A percentile compares a stretch with the other conserved stretches of the same genome.
Evolutionary conservation across 2,888 invertebrate genomes (phyloP).

Genomic region (Synanthedon myopaeformis): DNA sequence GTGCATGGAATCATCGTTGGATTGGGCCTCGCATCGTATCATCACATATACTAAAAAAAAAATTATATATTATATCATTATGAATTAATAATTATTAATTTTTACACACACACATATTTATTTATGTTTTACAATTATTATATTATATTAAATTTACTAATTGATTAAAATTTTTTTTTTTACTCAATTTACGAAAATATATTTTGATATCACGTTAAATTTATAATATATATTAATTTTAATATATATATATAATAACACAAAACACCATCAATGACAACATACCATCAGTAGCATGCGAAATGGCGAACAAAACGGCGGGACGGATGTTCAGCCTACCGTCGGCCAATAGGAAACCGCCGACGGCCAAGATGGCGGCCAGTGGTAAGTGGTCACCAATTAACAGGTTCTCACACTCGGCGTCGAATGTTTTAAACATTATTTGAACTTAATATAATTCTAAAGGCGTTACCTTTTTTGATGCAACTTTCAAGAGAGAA

Average conservation of each 20-base stretch:
- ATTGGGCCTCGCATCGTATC: neutral
- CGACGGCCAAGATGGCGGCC: conserved; percentile 41
- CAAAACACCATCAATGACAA: neutral
- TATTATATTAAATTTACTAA: neutral
- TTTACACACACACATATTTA: neutral
- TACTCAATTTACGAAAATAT: neutral
- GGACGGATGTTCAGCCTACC: conserved; percentile 47
- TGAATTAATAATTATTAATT: neutral
- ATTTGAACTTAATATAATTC: too few species aligned
- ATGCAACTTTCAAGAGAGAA: too few species aligned
- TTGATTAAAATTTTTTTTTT: neutral
- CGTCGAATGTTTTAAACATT: too few species aligned
- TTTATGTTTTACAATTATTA: neutral
- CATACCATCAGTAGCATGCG: conserved; percentile 31
- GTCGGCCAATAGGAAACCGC: conserved; percentile 45
- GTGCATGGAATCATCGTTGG: neutral
- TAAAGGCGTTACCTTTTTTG: too few species aligned
- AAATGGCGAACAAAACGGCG: conserved; percentile 42
- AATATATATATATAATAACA: too few species aligned
- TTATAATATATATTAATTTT: neutral
- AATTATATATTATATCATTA: neutral
- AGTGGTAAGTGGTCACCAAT: conserved; percentile 33
- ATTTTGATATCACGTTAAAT: neutral
- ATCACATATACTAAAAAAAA: conserved; percentile 1
- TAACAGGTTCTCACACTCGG: neutral